phyloP scores from a whole-genome alignment of 2,888 invertebrate genomes.

The Zhuqinia jingwanae region DNA sequence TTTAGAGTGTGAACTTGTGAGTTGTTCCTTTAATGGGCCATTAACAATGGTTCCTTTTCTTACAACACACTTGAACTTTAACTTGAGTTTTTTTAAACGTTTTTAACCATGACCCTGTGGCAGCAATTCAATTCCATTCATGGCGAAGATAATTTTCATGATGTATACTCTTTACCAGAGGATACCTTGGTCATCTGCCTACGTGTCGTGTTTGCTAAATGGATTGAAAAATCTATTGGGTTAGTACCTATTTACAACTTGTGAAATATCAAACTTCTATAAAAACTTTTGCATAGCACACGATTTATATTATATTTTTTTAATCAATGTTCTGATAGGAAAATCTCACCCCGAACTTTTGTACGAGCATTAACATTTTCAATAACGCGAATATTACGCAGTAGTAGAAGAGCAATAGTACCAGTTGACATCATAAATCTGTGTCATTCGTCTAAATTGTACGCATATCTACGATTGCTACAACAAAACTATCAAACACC shows the following conservation, averaged over 20 bases:
- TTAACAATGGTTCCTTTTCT: too few species aligned
- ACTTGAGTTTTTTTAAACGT: background rate
- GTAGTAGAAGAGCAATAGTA: too few species aligned
- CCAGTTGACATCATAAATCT: background rate
- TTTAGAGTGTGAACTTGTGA: too few species aligned
- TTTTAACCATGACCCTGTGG: conserved; percentile 31
- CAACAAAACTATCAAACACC: background rate
- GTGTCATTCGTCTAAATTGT: background rate
- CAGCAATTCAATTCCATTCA: conserved; percentile 21
- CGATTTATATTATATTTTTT: background rate
- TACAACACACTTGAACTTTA: background rate
- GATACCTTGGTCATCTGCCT: background rate
- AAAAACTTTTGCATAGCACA: too few species aligned
- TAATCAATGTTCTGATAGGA: background rate
- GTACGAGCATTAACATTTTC: background rate
- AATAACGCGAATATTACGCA: background rate
- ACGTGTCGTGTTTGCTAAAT: conserved; percentile 5
- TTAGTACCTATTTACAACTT: background rate
- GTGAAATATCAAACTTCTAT: background rate
- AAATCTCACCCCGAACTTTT: conserved; percentile 16
- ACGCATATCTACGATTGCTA: background rate
- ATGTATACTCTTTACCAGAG: background rate
- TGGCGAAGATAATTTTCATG: background rate
- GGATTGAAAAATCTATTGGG: conserved; percentile 33
- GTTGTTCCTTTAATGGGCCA: too few species aligned